Conservation (phyloP, 1,140 invertebrate species). For the Lepidurus arcticus region DNA sequence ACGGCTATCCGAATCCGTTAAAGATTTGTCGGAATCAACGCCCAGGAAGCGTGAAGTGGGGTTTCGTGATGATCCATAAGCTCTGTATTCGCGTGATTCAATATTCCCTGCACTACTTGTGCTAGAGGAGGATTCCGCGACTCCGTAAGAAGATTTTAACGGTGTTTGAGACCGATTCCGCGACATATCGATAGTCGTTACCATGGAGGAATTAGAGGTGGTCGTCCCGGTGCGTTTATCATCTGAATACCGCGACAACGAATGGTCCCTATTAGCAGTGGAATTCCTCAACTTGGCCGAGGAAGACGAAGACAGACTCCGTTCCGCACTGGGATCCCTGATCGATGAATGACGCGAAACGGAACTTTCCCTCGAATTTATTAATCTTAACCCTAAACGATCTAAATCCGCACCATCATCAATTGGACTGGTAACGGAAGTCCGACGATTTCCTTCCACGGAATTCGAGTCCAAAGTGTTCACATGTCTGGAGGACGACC, state of each 20-base stretch:
- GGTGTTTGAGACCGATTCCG: background rate
- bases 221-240: background rate
- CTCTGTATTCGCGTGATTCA: background rate
- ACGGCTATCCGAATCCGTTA: conserved; percentile 1
- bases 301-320: background rate
- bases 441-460: background rate
- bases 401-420: background rate
- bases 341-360: conserved; percentile 24
- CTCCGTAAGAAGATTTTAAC: background rate
- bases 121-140: background rate
- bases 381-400: conserved; percentile 11
- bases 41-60: background rate
- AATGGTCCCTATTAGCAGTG: background rate
- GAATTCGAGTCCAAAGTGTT: conserved; percentile 3
- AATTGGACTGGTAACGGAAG: background rate
- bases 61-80: background rate
- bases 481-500: background rate
- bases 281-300: background rate
- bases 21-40: conserved; percentile 10
- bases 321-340: background rate
- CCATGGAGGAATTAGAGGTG: background rate
- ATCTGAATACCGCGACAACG: background rate
- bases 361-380: conserved; percentile 26
- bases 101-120: background rate
- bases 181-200: background rate